Percentiles rank a stretch among this genome's conserved stretches.
phyloP scores from a whole-genome alignment of 2,888 invertebrate species.

The Ophioninae sp. region DNA sequence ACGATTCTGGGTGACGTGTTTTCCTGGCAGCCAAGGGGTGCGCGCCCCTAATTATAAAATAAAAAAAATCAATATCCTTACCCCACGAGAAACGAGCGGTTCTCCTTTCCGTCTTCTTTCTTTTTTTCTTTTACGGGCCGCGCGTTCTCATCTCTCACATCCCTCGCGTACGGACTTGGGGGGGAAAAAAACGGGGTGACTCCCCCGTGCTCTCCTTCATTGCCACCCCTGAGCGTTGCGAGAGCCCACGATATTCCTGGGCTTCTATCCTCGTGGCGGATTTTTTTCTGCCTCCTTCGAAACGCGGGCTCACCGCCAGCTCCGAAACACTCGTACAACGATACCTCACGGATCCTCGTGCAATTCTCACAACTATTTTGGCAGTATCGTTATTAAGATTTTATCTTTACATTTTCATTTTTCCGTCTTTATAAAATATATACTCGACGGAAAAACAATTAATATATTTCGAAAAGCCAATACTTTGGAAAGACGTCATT shows the following conservation, averaged over 20 bases:
- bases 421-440: too few relatives aligned
- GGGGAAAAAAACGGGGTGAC: constrained; percentile 79
- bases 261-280: constrained; percentile 69
- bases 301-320: constrained; percentile 25
- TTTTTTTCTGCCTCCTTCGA: constrained; percentile 67
- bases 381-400: neutral
- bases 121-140: constrained; percentile 41
- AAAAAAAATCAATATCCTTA: constrained; percentile 80
- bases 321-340: neutral
- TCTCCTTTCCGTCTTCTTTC: constrained; percentile 60
- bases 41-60: constrained; percentile 81
- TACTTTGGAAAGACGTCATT: too few relatives aligned
- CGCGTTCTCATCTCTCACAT: neutral
- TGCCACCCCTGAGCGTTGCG: constrained; percentile 70
- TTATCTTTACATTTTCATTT: neutral
- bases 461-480: too few relatives aligned
- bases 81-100: constrained; percentile 69
- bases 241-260: constrained; percentile 60
- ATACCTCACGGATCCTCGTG: too few relatives aligned
- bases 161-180: constrained; percentile 51
- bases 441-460: too few relatives aligned
- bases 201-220: constrained; percentile 75
- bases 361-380: neutral
- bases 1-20: constrained; percentile 76
- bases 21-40: constrained; percentile 79